Conservation (phyloP, 2,113 vertebrate genomes). For the Anser cygnoides region DNA sequence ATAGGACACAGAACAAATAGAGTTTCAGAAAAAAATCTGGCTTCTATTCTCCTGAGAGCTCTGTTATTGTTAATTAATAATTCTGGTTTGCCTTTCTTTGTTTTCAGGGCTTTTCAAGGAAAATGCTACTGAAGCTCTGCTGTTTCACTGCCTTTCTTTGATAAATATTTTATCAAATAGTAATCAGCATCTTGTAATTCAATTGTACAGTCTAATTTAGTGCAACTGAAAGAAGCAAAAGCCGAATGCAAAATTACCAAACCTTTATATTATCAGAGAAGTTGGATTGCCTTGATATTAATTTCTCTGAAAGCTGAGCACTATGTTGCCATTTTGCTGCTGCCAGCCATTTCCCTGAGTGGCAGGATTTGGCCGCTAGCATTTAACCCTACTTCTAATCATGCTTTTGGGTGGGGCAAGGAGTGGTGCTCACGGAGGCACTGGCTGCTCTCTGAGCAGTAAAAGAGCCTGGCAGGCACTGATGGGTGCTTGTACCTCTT, state of each 20-base stretch:
- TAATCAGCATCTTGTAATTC: slow-evolving; percentile 54
- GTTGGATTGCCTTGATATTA: not conserved
- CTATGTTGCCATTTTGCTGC: not conserved
- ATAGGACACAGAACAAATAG: not conserved
- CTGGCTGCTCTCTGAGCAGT: not conserved
- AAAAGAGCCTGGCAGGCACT: not conserved
- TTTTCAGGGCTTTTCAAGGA: slow-evolving; percentile 56
- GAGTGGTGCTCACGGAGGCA: fast-evolving
- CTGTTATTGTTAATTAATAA: slow-evolving; percentile 47
- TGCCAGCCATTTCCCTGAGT: not conserved
- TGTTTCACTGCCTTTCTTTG: slow-evolving; percentile 50
- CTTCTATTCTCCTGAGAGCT: slow-evolving; percentile 43
- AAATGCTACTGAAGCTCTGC: slow-evolving; percentile 41
- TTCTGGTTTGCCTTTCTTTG: slow-evolving; percentile 34
- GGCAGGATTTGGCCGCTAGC: not conserved
- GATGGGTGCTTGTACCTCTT: fast-evolving
- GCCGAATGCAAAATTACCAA: not conserved
- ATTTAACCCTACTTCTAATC: not conserved
- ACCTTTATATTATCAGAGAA: not conserved
- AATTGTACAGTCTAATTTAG: not conserved
- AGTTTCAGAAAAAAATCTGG: not conserved
- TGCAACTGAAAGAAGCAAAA: not conserved
- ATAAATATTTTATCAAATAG: slow-evolving; percentile 72
- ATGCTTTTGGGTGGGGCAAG: not conserved
- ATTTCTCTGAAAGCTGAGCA: not conserved